These are phyloP conservation scores for Chauna torquata DNA, from an alignment of 2,113 vertebrate species.

Conservation along the genomic window DNA sequence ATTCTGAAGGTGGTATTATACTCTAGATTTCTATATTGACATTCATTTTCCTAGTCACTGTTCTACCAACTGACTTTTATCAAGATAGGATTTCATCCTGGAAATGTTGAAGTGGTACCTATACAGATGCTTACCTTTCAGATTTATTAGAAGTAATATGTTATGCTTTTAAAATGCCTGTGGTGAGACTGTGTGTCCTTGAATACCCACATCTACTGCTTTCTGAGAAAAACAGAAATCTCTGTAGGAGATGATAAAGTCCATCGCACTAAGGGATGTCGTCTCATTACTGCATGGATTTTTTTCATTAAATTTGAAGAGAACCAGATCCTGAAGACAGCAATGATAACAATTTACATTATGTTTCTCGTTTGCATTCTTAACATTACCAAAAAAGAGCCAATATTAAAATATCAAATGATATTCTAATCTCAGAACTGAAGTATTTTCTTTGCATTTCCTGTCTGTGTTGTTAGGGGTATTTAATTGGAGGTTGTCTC, in stretches of 20 bases:
- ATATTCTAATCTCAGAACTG: constrained; percentile 31
- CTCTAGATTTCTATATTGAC: background rate
- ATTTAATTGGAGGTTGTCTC: constrained; percentile 2
- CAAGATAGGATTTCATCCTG: background rate
- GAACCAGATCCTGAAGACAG: constrained; percentile 26
- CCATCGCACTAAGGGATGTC: background rate
- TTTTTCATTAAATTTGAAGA: constrained; percentile 14
- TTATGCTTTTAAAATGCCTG: background rate
- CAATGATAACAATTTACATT: background rate
- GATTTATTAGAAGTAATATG: background rate
- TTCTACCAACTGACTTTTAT: background rate
- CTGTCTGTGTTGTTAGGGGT: background rate
- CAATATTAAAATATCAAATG: constrained; percentile 7
- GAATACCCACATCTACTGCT: background rate
- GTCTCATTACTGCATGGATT: background rate
- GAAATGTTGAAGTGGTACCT: background rate
- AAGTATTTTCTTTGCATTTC: background rate
- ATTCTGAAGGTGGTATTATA: background rate
- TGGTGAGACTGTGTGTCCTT: background rate
- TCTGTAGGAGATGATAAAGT: background rate
- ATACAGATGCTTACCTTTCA: background rate
- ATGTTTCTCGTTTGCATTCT: constrained; percentile 18
- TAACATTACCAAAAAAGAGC: background rate
- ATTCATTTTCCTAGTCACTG: background rate
- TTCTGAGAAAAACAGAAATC: background rate